Conservation (phyloP, 2,113 vertebrate species). For the Trochalopteron elliotii region DNA sequence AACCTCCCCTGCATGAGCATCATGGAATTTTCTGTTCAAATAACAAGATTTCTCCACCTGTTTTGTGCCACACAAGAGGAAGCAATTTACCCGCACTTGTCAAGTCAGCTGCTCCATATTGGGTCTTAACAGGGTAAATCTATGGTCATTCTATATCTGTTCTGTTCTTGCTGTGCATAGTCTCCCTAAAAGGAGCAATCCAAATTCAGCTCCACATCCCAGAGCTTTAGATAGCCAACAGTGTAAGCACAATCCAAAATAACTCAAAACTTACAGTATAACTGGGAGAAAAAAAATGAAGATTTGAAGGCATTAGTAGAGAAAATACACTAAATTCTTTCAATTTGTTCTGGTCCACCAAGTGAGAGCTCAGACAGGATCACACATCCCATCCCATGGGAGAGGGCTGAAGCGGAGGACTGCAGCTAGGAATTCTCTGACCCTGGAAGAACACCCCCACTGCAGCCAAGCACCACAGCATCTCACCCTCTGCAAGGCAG, state of each 20-base stretch:
- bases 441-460: neutral
- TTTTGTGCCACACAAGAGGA: neutral
- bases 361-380: neutral
- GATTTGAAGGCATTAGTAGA: neutral
- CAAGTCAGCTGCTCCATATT: neutral
- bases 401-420: neutral
- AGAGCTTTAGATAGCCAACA: neutral
- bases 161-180: neutral
- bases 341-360: neutral
- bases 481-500: neutral
- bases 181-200: neutral
- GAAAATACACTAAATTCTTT: neutral
- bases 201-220: neutral
- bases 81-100: neutral
- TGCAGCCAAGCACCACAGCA: neutral
- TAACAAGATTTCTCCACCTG: neutral
- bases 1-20: neutral
- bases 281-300: neutral
- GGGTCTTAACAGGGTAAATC: neutral
- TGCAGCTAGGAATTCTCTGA: neutral
- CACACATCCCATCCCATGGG: neutral
- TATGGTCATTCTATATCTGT: neutral
- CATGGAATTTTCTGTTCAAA: slow-evolving; percentile 1
- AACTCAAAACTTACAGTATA: neutral
- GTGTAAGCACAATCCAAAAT: neutral